Conservation (phyloP, 1,140 invertebrate genomes). For the Drosophila lowei region DNA sequence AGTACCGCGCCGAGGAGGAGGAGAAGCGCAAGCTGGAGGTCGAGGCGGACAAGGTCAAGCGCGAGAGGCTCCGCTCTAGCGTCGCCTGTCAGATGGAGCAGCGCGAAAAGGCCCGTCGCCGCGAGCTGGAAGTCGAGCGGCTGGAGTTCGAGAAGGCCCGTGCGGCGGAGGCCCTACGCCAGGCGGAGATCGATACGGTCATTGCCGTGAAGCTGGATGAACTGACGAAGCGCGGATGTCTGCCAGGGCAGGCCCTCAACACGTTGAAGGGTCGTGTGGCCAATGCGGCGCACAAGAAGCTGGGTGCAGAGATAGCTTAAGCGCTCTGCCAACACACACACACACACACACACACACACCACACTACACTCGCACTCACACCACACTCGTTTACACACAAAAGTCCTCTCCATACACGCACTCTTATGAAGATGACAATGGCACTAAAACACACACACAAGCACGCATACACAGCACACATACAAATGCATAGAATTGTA, state of each 20-base stretch:
- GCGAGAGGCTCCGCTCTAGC: slow-evolving; percentile 36
- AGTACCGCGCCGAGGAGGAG: slow-evolving; percentile 32
- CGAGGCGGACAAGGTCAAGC: slow-evolving; percentile 31
- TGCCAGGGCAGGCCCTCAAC: slow-evolving; percentile 34
- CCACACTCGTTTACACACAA: too few species aligned
- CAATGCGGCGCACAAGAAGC: slow-evolving; percentile 31
- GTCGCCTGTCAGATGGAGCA: slow-evolving; percentile 64
- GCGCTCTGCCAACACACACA: too few species aligned
- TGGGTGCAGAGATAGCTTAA: too few species aligned
- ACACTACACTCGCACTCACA: too few species aligned
- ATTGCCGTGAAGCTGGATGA: slow-evolving; percentile 63
- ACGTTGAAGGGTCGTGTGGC: slow-evolving; percentile 55
- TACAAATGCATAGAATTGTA: background rate
- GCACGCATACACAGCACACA: too few species aligned
- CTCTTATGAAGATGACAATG: background rate
- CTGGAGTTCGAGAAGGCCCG: slow-evolving; percentile 27
- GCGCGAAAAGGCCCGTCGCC: slow-evolving; percentile 50
- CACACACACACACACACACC: background rate
- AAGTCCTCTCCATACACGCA: slow-evolving; percentile 5
- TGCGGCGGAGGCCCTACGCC: slow-evolving; percentile 37
- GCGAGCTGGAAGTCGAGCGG: slow-evolving; percentile 45
- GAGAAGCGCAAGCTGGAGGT: slow-evolving; percentile 41
- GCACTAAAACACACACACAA: slow-evolving; percentile 7
- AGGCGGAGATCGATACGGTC: slow-evolving; percentile 67
- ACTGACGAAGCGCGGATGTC: slow-evolving; percentile 46